Evolutionary conservation across 2,888 invertebrate species (phyloP).

Genomic region (Drosophila paranaensis): DNA sequence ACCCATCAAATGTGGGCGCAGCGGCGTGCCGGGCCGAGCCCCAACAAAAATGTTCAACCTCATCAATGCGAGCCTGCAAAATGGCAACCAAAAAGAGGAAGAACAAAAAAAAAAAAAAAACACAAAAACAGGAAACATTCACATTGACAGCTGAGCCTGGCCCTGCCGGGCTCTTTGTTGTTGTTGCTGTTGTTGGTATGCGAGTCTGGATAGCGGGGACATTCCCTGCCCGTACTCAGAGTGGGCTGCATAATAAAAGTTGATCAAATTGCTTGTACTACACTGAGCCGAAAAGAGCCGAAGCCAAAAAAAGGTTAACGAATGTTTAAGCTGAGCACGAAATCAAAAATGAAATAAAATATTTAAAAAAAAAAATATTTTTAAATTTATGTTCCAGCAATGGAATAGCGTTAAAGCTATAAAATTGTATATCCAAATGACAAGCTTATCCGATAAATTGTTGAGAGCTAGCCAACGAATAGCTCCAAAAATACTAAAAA

Average conservation of each 20-base stretch:
- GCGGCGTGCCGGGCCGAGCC: slow-evolving; percentile 1
- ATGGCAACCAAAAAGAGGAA: slow-evolving; percentile 22
- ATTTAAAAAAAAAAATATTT: background rate
- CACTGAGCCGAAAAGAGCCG: slow-evolving; percentile 21
- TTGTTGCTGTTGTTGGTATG: background rate
- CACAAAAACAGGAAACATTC: slow-evolving; percentile 36
- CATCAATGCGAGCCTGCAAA: slow-evolving; percentile 46
- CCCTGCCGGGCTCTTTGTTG: background rate
- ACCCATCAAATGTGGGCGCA: slow-evolving; percentile 49
- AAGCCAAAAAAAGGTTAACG: background rate
- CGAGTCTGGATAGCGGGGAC: slow-evolving; percentile 26
- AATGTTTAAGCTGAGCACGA: background rate
- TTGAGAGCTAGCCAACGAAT: too few relatives aligned
- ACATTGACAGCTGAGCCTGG: slow-evolving; percentile 53
- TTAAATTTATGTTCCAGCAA: too few relatives aligned
- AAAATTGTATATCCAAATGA: too few relatives aligned
- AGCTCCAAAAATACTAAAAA: too few relatives aligned
- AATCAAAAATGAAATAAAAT: background rate
- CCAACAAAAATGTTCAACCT: slow-evolving; percentile 41
- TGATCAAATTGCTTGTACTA: slow-evolving; percentile 27
- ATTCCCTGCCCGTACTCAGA: slow-evolving; percentile 26
- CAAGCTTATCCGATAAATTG: too few relatives aligned
- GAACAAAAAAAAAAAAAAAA: background rate
- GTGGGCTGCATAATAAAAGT: slow-evolving; percentile 8
- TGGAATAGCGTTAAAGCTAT: too few relatives aligned